These are phyloP conservation scores for Notolepis coatsorum DNA, from an alignment of 2,797 vertebrate species.

Conservation along the genomic window DNA sequence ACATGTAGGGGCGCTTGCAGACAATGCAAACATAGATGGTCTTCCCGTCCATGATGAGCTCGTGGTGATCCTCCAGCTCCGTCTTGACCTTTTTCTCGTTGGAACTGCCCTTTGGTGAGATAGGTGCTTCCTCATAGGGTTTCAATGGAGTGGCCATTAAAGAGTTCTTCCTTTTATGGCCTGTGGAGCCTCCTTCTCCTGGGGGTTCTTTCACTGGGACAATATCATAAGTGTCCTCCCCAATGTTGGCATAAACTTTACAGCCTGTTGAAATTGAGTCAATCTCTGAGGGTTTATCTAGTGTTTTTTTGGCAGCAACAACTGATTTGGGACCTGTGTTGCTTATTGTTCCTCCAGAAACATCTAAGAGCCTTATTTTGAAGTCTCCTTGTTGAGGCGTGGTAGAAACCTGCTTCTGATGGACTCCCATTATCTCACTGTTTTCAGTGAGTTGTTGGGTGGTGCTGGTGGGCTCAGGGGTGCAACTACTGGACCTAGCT, in stretches of 20 bases:
- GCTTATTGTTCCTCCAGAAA: conserved; percentile 66
- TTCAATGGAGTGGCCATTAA: conserved; percentile 58
- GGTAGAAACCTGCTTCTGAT: conserved; percentile 88
- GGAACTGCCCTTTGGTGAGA: conserved; percentile 48
- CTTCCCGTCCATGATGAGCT: conserved; percentile 96
- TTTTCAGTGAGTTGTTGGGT: conserved; percentile 61
- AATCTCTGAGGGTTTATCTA: conserved; percentile 92
- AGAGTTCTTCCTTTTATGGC: conserved; percentile 67
- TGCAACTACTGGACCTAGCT: conserved; percentile 42
- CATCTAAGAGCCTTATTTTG: conserved; percentile 89
- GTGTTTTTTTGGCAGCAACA: conserved; percentile 87
- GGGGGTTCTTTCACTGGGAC: conserved; percentile 93
- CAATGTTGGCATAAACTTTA: conserved; percentile 97
- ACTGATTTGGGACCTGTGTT: conserved; percentile 63
- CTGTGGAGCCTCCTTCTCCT: conserved; percentile 87
- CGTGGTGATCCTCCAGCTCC: conserved; percentile 95
- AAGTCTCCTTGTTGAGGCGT: conserved; percentile 80
- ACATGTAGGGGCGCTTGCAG: conserved; percentile 96
- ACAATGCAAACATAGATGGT: conserved; percentile 96
- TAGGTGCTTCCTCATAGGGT: conserved; percentile 48
- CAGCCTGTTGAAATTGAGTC: conserved; percentile 93
- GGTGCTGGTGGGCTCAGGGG: conserved; percentile 56
- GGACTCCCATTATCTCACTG: conserved; percentile 82
- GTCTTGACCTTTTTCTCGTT: conserved; percentile 88
- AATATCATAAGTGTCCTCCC: conserved; percentile 95